Conservation (phyloP, 2,797 vertebrate genomes). For the Aplochiton taeniatus region DNA sequence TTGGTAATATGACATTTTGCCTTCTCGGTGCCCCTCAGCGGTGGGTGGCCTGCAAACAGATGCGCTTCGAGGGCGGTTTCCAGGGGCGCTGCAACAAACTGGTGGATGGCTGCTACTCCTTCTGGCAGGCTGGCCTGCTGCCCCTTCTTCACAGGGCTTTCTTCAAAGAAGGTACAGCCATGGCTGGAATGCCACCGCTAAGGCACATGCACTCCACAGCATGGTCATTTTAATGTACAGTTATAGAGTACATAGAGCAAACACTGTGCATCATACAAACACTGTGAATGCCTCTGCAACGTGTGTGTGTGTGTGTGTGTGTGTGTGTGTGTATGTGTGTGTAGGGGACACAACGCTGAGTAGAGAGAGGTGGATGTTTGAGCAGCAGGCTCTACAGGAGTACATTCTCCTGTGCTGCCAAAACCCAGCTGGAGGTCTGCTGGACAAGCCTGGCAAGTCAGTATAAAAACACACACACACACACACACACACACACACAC, state of each 20-base stretch:
- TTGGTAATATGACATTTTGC: constrained; percentile 3
- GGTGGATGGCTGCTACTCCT: constrained; percentile 98
- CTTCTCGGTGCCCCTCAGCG: constrained; percentile 63
- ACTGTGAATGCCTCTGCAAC: neutral
- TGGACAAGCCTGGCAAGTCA: constrained; percentile 98
- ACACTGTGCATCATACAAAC: no score
- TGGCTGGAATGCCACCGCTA: no score
- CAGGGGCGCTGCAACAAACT: constrained; percentile 97
- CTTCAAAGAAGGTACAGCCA: constrained; percentile 80
- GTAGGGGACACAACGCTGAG: constrained; percentile 87
- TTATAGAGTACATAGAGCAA: no score
- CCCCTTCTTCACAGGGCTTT: constrained; percentile 91
- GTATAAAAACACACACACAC: constrained; percentile 66
- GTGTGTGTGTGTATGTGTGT: constrained; percentile 11
- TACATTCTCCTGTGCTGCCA: constrained; percentile 98
- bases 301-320: neutral
- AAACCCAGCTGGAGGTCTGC: constrained; percentile 88
- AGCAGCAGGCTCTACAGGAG: constrained; percentile 93
- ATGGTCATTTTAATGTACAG: no score
- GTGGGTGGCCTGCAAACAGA: constrained; percentile 93
- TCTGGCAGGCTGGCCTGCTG: constrained; percentile 96
- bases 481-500: neutral
- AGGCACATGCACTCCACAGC: no score
- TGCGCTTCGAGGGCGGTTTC: constrained; percentile 95
- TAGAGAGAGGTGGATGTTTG: constrained; percentile 91